These are phyloP conservation scores for Bombus superbus DNA, from an alignment of 1,140 invertebrate species.

Conservation along the genomic window DNA sequence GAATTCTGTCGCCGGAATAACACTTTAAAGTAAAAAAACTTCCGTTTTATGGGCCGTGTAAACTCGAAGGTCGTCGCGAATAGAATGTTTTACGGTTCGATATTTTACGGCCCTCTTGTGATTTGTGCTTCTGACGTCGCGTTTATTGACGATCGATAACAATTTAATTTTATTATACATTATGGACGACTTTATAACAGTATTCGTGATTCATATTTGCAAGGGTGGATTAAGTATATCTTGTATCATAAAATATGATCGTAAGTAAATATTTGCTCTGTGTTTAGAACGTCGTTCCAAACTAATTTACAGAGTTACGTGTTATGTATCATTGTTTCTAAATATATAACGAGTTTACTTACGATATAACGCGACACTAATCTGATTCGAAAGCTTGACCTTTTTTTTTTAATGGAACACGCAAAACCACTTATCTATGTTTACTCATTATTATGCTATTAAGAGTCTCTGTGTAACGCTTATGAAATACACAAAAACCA, in stretches of 20 bases:
- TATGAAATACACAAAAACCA: constrained; percentile 4
- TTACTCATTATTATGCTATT: not conserved
- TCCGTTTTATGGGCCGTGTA: not conserved
- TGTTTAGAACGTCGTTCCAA: not conserved
- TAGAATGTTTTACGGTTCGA: not conserved
- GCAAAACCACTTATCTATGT: not conserved
- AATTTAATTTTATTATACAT: not conserved
- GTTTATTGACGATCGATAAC: not conserved
- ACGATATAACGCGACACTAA: not conserved
- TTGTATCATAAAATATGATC: not conserved
- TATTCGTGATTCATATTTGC: not conserved
- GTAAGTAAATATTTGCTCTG: not conserved
- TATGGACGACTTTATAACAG: not conserved
- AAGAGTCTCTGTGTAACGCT: not conserved
- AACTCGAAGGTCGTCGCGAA: not conserved
- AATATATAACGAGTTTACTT: too few species aligned
- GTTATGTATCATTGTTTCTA: not conserved
- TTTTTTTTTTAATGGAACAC: not conserved
- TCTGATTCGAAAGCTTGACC: not conserved
- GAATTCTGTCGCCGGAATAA: not conserved
- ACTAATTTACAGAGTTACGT: not conserved
- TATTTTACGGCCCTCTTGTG: not conserved
- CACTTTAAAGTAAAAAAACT: not conserved
- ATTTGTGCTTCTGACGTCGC: not conserved
- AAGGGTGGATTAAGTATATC: not conserved